Evolutionary conservation across 1,140 invertebrate genomes (phyloP).

Genomic region (Drosophila murphyi): DNA sequence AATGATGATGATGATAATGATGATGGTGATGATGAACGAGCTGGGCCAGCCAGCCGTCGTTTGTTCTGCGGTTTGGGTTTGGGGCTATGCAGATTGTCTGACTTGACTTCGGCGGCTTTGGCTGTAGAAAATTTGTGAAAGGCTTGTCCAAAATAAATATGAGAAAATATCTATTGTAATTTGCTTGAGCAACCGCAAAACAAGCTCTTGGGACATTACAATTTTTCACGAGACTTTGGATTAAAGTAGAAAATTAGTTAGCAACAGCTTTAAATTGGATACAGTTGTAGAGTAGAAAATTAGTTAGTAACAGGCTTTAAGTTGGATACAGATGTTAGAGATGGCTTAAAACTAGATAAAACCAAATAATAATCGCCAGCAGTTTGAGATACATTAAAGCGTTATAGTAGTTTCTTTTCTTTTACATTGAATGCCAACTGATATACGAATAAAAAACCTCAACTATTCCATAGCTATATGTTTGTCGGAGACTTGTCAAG

Average conservation of each 20-base stretch:
- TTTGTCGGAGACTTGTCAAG: neutral
- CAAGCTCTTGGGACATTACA: slow-evolving; percentile 31
- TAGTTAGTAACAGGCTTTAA: neutral
- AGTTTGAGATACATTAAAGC: neutral
- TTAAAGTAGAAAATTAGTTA: slow-evolving; percentile 38
- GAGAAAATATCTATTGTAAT: slow-evolving; percentile 69
- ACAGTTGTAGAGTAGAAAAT: neutral
- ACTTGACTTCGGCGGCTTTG: slow-evolving; percentile 6
- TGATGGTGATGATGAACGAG: slow-evolving; percentile 39
- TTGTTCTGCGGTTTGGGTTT: slow-evolving; percentile 59
- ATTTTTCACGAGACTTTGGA: slow-evolving; percentile 35
- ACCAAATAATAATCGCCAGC: neutral
- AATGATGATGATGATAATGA: slow-evolving; percentile 19
- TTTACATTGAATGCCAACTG: too few species aligned
- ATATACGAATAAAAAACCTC: too few species aligned
- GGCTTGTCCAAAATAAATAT: slow-evolving; percentile 73
- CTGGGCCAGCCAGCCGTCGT: slow-evolving; percentile 27
- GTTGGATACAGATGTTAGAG: too few species aligned
- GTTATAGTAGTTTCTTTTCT: neutral
- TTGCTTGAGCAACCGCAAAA: slow-evolving; percentile 58
- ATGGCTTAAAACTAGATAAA: neutral
- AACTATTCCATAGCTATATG: neutral
- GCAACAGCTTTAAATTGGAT: slow-evolving; percentile 22
- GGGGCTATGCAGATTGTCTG: slow-evolving; percentile 52
- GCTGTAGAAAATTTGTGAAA: slow-evolving; percentile 61